phyloP scores from a whole-genome alignment of 2,888 invertebrate species.

The Caenorhabditis virilis region DNA sequence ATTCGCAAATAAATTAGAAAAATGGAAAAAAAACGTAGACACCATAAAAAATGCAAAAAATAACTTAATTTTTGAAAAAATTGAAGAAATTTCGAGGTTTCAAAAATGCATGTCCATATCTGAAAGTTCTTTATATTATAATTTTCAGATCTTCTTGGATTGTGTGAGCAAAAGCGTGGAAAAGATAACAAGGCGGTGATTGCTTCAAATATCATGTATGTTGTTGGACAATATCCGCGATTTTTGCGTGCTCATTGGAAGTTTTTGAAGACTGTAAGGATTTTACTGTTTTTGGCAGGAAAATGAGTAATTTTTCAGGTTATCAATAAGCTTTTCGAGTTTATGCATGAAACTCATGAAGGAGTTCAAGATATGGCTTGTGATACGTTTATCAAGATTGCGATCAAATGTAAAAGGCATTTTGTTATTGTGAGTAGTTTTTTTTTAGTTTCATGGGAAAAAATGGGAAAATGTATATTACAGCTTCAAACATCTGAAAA shows the following conservation, averaged over 20 bases:
- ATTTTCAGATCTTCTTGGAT: slow-evolving; percentile 81
- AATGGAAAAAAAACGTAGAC: too few relatives aligned
- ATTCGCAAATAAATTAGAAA: too few relatives aligned
- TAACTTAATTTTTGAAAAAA: background rate
- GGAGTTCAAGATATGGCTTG: slow-evolving; percentile 98
- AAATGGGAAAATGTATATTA: slow-evolving; percentile 15
- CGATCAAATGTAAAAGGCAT: slow-evolving; percentile 94
- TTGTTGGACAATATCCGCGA: slow-evolving; percentile 97
- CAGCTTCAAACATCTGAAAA: slow-evolving; percentile 90
- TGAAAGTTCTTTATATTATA: background rate
- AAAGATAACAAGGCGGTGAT: slow-evolving; percentile 99
- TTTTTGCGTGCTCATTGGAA: slow-evolving; percentile 99
- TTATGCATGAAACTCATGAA: slow-evolving; percentile 99
- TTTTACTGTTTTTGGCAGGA: background rate
- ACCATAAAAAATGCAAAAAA: too few relatives aligned
- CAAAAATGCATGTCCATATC: too few relatives aligned
- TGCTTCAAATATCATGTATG: slow-evolving; percentile 99
- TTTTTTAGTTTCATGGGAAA: background rate
- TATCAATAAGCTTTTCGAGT: slow-evolving; percentile 99
- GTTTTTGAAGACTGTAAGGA: slow-evolving; percentile 90
- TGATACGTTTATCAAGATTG: slow-evolving; percentile 99
- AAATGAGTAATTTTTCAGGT: slow-evolving; percentile 32
- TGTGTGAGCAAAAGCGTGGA: slow-evolving; percentile 96
- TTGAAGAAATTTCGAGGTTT: too few relatives aligned
- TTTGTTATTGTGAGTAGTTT: slow-evolving; percentile 78